phyloP scores from a whole-genome alignment of 2,888 invertebrate species.

The Aphelenchoides bicaudatus region DNA sequence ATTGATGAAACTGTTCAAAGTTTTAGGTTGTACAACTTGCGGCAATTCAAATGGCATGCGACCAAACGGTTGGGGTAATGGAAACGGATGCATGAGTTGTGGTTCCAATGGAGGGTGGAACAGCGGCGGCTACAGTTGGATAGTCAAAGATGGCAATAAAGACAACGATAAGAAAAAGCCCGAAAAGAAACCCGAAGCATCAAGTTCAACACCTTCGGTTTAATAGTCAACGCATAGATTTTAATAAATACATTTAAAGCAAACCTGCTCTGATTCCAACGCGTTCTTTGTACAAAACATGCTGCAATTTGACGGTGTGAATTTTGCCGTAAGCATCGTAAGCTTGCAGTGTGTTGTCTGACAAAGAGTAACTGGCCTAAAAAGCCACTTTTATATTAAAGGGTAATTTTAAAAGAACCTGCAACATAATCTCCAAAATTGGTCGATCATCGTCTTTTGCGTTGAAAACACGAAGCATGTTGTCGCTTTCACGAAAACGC shows the following conservation, averaged over 20 bases:
- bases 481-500: constrained; percentile 72
- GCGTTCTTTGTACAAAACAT: constrained; percentile 94
- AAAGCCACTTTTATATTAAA: not conserved
- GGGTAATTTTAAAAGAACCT: constrained; percentile 35
- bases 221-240: too few relatives aligned
- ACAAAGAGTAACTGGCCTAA: constrained; percentile 65
- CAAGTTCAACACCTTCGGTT: too few relatives aligned
- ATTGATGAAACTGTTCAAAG: too few relatives aligned
- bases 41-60: too few relatives aligned
- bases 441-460: constrained; percentile 34
- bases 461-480: constrained; percentile 68
- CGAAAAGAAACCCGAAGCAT: too few relatives aligned
- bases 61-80: too few relatives aligned
- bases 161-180: too few relatives aligned
- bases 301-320: constrained; percentile 93
- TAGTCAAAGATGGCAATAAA: constrained; percentile 1
- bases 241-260: constrained; percentile 69
- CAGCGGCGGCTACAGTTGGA: too few relatives aligned
- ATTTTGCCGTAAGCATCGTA: constrained; percentile 99
- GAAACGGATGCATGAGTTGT: too few relatives aligned
- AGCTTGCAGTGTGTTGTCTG: constrained; percentile 71
- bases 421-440: constrained; percentile 53
- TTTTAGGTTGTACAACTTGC: too few relatives aligned
- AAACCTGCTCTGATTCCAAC: constrained; percentile 91
- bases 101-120: too few relatives aligned